Evolutionary conservation across 2,113 vertebrate species (phyloP), one percentile per base, ranked within the genome.

Genomic region (Geococcyx californianus): DNA sequence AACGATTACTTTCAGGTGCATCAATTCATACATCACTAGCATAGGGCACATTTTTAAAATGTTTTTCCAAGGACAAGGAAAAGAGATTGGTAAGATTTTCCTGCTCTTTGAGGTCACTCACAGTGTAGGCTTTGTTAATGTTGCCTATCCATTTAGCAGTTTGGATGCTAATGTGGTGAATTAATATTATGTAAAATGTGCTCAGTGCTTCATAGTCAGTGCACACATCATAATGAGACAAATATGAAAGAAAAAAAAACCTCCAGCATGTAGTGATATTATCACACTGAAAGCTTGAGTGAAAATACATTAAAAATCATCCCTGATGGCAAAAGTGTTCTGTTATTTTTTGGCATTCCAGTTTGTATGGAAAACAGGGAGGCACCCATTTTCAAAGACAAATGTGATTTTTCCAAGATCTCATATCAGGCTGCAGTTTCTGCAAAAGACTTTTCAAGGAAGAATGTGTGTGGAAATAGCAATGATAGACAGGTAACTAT

Each of bases 1-100:
- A 21, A 47, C 60, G 56, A 92, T 66, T 91, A 58, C 58, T 87
- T 95, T 94, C 90, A 95, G 78, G 38, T 77, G 52, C 55, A 73
- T 51, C 3, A 2, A 45, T 83, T 91, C 59, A 64, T 60, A 60
- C 24, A 36, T 36, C 16, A 66, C 8, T 17, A 84, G 59, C 34
- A 80, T 72, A 88, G 17, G 28, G 74, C 74, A 26, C 44, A 28
- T 73, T 90, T 85, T 44, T 6, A 0, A 67, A n/a, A 62, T 66
- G 25, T 54, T 94, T 92, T 93, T 66, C 63, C 70, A 85, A 45
- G 34, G 58, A 79, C 29, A 0, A 3, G 62, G 52, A 81, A 51
- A 68, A 91, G 9, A 81, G 56, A 80, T 59, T 70, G 56, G 67
- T n/a, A 15, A 25, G 68, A 64, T 88, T 93, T 90, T 89, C 72